These are phyloP conservation scores for Zaprionus obscuricornis DNA, from an alignment of 2,888 invertebrate genomes.

Conservation along the genomic window DNA sequence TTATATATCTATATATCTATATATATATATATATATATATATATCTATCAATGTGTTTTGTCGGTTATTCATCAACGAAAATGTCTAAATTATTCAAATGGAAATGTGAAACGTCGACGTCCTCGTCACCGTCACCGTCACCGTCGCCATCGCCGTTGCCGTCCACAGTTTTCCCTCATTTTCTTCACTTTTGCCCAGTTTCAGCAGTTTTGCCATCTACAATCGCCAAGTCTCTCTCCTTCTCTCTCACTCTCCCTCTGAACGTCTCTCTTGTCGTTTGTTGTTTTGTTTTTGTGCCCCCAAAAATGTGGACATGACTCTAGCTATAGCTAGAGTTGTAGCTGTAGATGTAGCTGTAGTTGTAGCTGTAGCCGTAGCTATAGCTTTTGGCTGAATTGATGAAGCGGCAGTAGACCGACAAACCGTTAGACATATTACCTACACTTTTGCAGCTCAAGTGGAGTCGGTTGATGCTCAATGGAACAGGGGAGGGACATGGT, in stretches of 20 bases:
- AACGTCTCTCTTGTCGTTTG: constrained; percentile 1
- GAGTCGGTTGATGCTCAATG: no score
- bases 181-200: no score
- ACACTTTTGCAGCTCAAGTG: constrained; percentile 42
- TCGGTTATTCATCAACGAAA: constrained; percentile 80
- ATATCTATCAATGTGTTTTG: constrained; percentile 78
- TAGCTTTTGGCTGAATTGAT: constrained; percentile 63
- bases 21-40: constrained; percentile 25
- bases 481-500: not conserved
- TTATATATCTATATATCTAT: constrained; percentile 4
- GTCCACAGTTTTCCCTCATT: constrained; percentile 9
- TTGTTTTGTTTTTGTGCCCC: constrained; percentile 55
- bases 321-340: no score
- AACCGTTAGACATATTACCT: constrained; percentile 62
- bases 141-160: constrained; percentile 27
- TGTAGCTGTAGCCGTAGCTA: no score
- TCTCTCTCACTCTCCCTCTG: constrained; percentile 12
- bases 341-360: no score
- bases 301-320: constrained; percentile 58
- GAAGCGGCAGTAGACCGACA: constrained; percentile 73
- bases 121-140: constrained; percentile 1
- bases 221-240: constrained; percentile 3
- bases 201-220: no score
- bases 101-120: constrained; percentile 69
- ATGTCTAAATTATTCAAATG: constrained; percentile 80